These are phyloP conservation scores for Leptonema lineaticorne DNA, from an alignment of 1,140 invertebrate species.

Conservation along the genomic window DNA sequence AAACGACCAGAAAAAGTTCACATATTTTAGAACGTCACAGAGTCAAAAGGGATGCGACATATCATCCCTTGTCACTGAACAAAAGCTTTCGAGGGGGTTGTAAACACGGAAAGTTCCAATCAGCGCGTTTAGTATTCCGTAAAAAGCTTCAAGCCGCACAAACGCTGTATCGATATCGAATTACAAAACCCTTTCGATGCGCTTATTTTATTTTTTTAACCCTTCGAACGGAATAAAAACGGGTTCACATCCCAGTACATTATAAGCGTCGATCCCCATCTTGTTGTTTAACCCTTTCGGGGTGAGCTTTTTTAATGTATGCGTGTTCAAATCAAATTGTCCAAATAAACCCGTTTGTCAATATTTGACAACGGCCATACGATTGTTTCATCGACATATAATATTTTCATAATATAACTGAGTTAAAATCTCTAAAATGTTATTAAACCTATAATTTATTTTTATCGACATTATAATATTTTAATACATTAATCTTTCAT, in stretches of 20 bases:
- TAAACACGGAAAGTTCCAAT: background rate
- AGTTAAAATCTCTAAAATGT: no score
- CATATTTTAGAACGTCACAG: no score
- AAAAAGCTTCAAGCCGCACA: background rate
- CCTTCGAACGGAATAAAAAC: background rate
- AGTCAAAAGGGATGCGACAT: no score
- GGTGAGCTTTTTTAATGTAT: background rate
- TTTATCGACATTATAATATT: no score
- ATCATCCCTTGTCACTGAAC: no score
- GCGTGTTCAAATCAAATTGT: slow-evolving; percentile 4
- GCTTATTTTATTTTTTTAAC: background rate
- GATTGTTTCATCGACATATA: no score
- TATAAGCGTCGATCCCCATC: background rate
- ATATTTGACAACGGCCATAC: no score
- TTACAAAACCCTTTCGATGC: slow-evolving; percentile 7
- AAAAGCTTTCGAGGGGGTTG: background rate
- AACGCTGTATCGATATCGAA: slow-evolving; percentile 14
- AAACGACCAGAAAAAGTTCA: no score
- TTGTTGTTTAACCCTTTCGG: background rate
- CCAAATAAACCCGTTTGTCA: background rate
- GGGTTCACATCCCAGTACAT: background rate
- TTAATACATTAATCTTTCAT: no score
- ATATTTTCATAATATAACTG: no score
- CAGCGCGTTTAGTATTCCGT: slow-evolving; percentile 13
- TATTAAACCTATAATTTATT: no score